phyloP scores from a whole-genome alignment of 1,140 invertebrate species.

The Babylonia areolata region DNA sequence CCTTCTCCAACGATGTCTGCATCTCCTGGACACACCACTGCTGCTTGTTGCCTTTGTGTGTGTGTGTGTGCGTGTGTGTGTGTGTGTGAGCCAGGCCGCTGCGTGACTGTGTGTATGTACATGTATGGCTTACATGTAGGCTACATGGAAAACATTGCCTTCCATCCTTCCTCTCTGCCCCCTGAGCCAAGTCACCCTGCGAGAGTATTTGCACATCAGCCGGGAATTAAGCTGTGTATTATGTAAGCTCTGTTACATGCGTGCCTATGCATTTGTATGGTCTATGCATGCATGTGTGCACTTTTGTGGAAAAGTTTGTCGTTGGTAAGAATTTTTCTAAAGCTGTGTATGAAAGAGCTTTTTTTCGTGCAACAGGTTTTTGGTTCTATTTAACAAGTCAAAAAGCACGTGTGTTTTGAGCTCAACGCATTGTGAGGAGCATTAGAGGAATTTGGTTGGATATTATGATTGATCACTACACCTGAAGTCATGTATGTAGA shows the following conservation, averaged over 20 bases:
- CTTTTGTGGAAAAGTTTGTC: no score
- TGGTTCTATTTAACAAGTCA: no score
- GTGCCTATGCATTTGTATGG: constrained; percentile 1
- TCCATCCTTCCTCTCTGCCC: background rate
- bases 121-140: background rate
- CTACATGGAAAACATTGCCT: background rate
- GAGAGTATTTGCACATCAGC: background rate
- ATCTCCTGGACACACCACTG: background rate
- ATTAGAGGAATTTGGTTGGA: no score
- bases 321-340: no score
- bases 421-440: no score
- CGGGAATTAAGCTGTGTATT: background rate
- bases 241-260: background rate
- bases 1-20: background rate
- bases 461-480: no score
- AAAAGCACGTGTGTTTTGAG: no score
- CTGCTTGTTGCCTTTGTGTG: background rate
- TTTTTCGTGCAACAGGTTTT: no score
- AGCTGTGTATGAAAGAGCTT: no score
- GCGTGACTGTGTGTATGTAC: background rate
- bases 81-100: background rate
- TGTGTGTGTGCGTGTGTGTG: background rate
- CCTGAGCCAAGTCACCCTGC: no score
- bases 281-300: background rate
- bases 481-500: no score